Conservation (phyloP, 2,113 vertebrate genomes). For the Calyptomena viridis region DNA sequence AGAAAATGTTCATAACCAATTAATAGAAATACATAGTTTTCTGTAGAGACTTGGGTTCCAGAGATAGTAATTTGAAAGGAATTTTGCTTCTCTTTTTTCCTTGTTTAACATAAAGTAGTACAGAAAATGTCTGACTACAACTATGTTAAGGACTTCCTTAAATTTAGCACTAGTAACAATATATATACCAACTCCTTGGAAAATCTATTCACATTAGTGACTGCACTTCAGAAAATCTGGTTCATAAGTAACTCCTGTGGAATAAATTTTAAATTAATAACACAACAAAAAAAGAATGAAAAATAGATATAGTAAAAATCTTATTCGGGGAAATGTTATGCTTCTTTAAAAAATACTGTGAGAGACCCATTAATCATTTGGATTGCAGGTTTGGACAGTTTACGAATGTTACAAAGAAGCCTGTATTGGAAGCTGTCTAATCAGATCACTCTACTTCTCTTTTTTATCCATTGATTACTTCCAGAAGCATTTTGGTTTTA, state of each 20-base stretch:
- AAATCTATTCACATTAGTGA: not conserved
- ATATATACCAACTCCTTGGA: not conserved
- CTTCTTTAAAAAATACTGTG: conserved; percentile 16
- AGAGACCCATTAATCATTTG: conserved; percentile 14
- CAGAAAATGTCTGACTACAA: not conserved
- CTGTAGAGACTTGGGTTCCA: not conserved
- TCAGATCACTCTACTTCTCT: conserved; percentile 3
- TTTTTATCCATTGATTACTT: conserved; percentile 5
- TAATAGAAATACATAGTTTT: not conserved
- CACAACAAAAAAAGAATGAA: not conserved
- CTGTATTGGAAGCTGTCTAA: conserved; percentile 29
- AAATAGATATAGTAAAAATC: not conserved
- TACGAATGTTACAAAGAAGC: conserved; percentile 7
- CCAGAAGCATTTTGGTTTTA: conserved; percentile 14
- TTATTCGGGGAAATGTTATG: conserved; percentile 2
- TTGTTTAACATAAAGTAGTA: not conserved
- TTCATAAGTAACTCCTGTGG: not conserved
- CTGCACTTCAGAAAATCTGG: not conserved
- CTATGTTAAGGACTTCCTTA: not conserved
- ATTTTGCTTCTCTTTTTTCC: not conserved
- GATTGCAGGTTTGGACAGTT: not conserved
- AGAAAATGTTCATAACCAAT: not conserved
- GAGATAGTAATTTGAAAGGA: not conserved
- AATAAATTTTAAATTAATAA: conserved; percentile 20
- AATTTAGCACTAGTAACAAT: not conserved